Evolutionary conservation across 2,797 vertebrate species (phyloP).

Genomic region (Danio jaintianensis): DNA sequence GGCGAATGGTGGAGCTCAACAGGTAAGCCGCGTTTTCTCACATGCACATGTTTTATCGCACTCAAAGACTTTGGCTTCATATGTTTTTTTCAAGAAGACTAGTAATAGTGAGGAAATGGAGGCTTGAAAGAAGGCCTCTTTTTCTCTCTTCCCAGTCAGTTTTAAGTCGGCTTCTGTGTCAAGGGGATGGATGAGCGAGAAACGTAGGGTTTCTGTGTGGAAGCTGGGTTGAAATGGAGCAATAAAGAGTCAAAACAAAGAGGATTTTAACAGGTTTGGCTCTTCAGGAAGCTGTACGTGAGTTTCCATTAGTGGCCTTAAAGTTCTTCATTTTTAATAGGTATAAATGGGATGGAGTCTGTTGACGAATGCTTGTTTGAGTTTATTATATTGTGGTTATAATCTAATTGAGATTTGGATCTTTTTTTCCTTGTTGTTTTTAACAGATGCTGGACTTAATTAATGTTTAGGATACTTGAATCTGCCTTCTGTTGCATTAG

Average conservation of each 20-base stretch:
- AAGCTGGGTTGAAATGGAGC: conserved; percentile 26
- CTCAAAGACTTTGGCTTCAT: conserved; percentile 67
- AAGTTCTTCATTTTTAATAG: not conserved
- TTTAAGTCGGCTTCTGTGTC: conserved; percentile 62
- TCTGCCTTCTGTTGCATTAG: not conserved
- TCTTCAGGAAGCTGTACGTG: conserved; percentile 12
- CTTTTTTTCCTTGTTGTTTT: not conserved
- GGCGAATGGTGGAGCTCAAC: conserved; percentile 73
- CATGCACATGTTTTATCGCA: conserved; percentile 72
- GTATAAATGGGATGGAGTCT: not conserved
- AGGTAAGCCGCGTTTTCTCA: conserved; percentile 72
- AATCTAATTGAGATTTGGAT: not conserved
- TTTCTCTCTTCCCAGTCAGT: conserved; percentile 58
- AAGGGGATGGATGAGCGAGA: conserved; percentile 35
- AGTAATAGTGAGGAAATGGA: conserved; percentile 66
- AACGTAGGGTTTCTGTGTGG: conserved; percentile 9
- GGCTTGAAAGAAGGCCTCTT: conserved; percentile 69
- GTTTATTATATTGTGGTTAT: not conserved
- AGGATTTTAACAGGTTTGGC: conserved; percentile 26
- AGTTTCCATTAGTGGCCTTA: conserved; percentile 2
- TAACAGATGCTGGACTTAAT: not conserved
- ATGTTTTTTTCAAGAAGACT: conserved; percentile 66
- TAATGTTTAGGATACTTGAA: not conserved
- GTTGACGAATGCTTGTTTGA: not conserved
- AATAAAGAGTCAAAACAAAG: conserved; percentile 11